Evolutionary conservation across 92 coral and sea anemone species (phyloP), one percentile per base, ranked within the genome.

Genomic region (Epizoanthus stellaris): DNA sequence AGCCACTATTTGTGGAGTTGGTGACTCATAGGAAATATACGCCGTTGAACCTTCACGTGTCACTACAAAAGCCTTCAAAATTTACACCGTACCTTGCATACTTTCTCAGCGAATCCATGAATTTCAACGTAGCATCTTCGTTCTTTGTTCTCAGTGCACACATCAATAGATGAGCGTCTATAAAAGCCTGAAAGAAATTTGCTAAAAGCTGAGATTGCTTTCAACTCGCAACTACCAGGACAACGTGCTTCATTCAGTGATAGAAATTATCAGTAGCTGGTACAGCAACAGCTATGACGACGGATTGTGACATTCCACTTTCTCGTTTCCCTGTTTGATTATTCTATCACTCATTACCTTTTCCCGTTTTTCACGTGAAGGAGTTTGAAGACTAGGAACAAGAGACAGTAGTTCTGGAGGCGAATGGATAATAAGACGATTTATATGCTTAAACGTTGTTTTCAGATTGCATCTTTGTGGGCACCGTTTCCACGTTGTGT

Each of bases 141-240:
- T 89, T 90, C 65, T 92, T 90, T 39, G 98, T 93, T 23, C 94
- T 94, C 45, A 94, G 25, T 34, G 95, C 87, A 67, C 95, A 90
- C 98, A 94, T 94, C 4, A 94, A 64, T 69, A 94, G 86, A 39
- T 94, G 98, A 3, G 86, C 67, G 77, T 94, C 98, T 15, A 70
- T 87, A 61, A 94, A 94, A 15, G 84, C 93, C 98, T 94, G 76
- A 15, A 85, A 13, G 36, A 43, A 52, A 21, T 39, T 45, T 9
- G 54, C 62, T 9, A 81, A 47, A n/a, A 45, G 7, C 39, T n/a
- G 12, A 45, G 1, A 4, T 5, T 45, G 52, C 9, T 45, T 45
- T 45, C 52, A 45, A 45, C 9, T 45, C 9, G 52, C 52, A 45
- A 9, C 8, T 45, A 45, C 52, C 52, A 45, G 8, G 8, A 45